These are phyloP conservation scores for Mustelus asterias DNA, from an alignment of 2,113 vertebrate species.

Conservation along the genomic window DNA sequence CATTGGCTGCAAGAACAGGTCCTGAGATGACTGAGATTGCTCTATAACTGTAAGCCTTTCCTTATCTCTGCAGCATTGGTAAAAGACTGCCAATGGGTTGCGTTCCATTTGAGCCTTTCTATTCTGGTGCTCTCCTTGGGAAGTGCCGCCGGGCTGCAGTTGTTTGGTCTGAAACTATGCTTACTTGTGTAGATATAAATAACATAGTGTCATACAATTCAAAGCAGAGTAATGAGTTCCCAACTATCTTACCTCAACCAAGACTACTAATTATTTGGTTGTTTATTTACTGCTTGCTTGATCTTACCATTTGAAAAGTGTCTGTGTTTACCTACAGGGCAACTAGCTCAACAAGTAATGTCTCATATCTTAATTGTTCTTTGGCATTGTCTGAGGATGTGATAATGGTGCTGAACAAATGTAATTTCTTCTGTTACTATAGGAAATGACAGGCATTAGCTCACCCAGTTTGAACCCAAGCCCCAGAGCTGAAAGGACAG, in stretches of 20 bases:
- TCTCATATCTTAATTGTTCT: neutral
- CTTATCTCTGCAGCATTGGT: neutral
- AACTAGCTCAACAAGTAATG: neutral
- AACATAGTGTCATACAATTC: neutral
- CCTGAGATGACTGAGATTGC: neutral
- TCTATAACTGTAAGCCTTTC: neutral
- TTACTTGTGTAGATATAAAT: neutral
- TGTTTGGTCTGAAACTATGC: neutral
- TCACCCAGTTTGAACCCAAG: neutral
- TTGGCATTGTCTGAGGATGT: neutral
- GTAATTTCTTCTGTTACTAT: neutral
- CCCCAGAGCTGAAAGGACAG: neutral
- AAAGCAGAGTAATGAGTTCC: neutral
- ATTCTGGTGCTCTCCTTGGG: neutral
- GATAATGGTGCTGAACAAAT: neutral
- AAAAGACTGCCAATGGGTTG: neutral
- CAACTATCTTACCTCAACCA: neutral
- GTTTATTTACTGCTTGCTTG: neutral
- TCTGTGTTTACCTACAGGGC: neutral
- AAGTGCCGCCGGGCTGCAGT: neutral
- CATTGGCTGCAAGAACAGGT: neutral
- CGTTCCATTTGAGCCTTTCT: neutral
- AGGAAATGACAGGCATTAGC: neutral
- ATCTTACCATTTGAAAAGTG: neutral
- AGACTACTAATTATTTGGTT: neutral